Evolutionary conservation across 92 coral and sea anemone species (phyloP), one percentile per base, ranked within the genome.

Genomic region (Phenganax stokvisi): DNA sequence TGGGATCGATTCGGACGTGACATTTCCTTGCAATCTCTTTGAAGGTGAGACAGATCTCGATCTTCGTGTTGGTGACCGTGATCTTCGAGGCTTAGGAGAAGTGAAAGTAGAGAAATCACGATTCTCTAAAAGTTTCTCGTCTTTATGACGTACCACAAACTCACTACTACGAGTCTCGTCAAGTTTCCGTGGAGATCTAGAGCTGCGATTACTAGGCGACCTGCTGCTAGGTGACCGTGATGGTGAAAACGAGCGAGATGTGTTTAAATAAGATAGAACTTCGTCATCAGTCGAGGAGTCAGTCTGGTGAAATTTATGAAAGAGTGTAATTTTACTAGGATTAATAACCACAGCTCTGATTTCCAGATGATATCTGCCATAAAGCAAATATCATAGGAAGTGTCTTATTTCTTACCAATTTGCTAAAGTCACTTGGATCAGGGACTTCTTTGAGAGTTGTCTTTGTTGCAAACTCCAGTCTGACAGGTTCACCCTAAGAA

Each of bases 81-180:
- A 88, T 71, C 91, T 87, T 20, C 97, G 89, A 25, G 97, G 92
- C 98, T 94, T 94, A 51, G 98, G 98, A 89, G 92, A 92, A 87
- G 90, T 85, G 90, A 94, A 94, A 91, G 98, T 85, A 87, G 86
- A 64, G 92, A 94, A 94, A 92, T 94, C 97, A 94, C 98, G 98
- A 94, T 85, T 94, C 92, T 86, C 98, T 89, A 94, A 88, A 84
- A 94, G 78, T 66, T 76, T 88, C 0, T 84, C 85, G 68, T 94
- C 98, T 77, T 90, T 94, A 84, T 88, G 96, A 63, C 92, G 93
- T 80, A 94, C 97, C 88, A 94, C 89, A 87, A 94, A 94, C 29
- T 89, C 89, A 59, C 80, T 86, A 54, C 81, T 85, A 85, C 90
- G 97, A 56, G 87, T 84, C 81, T 94, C 97, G 70, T 91, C 98